phyloP scores from a whole-genome alignment of 92 coral and sea anemone genomes.

The Bergia puertoricense region DNA sequence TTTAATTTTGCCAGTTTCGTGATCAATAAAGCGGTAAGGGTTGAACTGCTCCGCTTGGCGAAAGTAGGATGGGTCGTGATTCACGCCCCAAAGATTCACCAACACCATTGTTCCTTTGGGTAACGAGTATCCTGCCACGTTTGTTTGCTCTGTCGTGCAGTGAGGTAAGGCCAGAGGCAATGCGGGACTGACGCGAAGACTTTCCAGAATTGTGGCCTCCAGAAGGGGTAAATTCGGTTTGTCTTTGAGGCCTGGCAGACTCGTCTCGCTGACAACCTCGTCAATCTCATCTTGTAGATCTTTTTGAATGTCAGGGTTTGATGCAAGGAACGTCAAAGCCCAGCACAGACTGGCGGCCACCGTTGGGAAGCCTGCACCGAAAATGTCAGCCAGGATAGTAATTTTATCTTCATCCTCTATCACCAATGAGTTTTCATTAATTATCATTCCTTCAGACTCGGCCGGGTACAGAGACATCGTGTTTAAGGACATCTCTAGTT shows the following conservation, averaged over 20 bases:
- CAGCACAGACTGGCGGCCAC: conserved; percentile 55
- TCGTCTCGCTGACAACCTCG: conserved; percentile 46
- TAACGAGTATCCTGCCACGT: conserved; percentile 58
- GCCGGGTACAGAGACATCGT: background rate
- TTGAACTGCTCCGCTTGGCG: conserved; percentile 60
- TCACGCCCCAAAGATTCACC: conserved; percentile 76
- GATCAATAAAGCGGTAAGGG: conserved; percentile 62
- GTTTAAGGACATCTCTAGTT: background rate
- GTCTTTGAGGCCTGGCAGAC: conserved; percentile 65
- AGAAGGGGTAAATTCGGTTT: conserved; percentile 67
- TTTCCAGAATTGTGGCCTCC: conserved; percentile 73
- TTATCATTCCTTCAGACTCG: background rate
- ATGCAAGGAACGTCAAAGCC: conserved; percentile 62
- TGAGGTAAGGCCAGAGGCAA: conserved; percentile 71
- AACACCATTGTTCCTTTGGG: conserved; percentile 70
- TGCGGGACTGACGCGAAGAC: conserved; percentile 64
- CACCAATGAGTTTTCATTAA: background rate
- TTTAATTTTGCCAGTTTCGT: conserved; percentile 60
- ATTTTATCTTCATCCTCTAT: conserved; percentile 25
- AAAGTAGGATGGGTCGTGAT: conserved; percentile 76
- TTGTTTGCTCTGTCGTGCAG: conserved; percentile 55
- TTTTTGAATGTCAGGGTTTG: conserved; percentile 55
- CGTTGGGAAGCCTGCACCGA: conserved; percentile 73
- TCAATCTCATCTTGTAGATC: conserved; percentile 62
- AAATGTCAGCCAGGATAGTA: conserved; percentile 61